A percentile compares a stretch with the other conserved stretches of the same genome.
These are phyloP conservation scores for Parazoanthus swiftii DNA, from an alignment of 92 coral and sea anemone genomes.

Conservation along the genomic window DNA sequence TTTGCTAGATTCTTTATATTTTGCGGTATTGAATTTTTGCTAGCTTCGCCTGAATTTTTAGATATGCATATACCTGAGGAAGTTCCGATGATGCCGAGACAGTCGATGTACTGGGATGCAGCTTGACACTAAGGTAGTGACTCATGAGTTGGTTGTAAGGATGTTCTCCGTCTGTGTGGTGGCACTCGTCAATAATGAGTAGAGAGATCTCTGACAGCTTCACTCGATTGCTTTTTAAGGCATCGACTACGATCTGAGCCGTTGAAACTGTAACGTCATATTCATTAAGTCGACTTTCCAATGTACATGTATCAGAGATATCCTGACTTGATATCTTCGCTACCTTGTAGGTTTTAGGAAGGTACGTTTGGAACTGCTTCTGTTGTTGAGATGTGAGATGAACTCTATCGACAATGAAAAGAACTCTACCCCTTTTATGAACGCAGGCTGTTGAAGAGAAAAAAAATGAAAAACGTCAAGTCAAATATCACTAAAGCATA, in stretches of 20 bases:
- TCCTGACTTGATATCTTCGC: conserved; percentile 69
- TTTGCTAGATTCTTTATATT: too few relatives aligned
- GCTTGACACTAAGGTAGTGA: conserved; percentile 62
- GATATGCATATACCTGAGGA: conserved; percentile 7
- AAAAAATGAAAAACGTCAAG: too few relatives aligned
- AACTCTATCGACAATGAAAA: conserved; percentile 89
- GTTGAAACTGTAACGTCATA: conserved; percentile 80
- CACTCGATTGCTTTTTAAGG: conserved; percentile 60
- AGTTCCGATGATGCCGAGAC: conserved; percentile 39
- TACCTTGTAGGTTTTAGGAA: conserved; percentile 67
- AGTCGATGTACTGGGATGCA: conserved; percentile 54
- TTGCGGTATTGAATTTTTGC: too few relatives aligned
- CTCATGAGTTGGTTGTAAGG: conserved; percentile 90
- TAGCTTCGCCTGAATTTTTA: neutral
- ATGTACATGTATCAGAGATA: conserved; percentile 43
- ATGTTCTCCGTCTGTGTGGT: conserved; percentile 83
- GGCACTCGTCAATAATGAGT: conserved; percentile 94
- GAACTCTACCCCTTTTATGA: conserved; percentile 50
- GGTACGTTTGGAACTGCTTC: conserved; percentile 70
- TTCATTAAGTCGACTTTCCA: conserved; percentile 50
- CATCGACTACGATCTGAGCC: conserved; percentile 88
- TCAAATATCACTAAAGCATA: too few relatives aligned
- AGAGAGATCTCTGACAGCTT: conserved; percentile 64
- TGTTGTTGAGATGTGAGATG: conserved; percentile 84
- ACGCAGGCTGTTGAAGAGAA: neutral